phyloP scores from a whole-genome alignment of 2,888 invertebrate species.

The Microctonus brassicae region DNA sequence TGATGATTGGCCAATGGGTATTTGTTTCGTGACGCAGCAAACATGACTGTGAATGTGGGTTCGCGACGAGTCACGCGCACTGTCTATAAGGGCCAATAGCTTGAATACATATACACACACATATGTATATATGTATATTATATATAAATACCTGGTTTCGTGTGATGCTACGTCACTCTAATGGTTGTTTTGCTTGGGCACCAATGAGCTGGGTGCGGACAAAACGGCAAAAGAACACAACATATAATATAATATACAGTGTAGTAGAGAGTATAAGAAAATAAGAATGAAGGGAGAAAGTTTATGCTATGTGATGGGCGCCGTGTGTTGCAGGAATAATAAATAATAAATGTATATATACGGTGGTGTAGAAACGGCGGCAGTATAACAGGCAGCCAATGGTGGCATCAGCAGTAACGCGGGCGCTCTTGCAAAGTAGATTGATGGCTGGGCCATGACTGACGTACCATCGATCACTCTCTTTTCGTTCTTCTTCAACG shows the following conservation, averaged over 20 bases:
- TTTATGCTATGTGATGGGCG: slow-evolving; percentile 1
- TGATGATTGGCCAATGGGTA: slow-evolving; percentile 62
- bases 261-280: no score
- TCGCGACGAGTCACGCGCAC: slow-evolving; percentile 42
- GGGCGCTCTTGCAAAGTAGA: slow-evolving; percentile 55
- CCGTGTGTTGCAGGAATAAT: slow-evolving; percentile 57
- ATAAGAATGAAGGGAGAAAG: slow-evolving; percentile 7
- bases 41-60: slow-evolving; percentile 30
- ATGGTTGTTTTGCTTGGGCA: slow-evolving; percentile 51
- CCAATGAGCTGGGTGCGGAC: slow-evolving; percentile 16
- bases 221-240: slow-evolving; percentile 34
- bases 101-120: slow-evolving; percentile 18
- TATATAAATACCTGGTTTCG: slow-evolving; percentile 45
- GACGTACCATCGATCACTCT: slow-evolving; percentile 69
- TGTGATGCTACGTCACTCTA: slow-evolving; percentile 58
- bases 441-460: slow-evolving; percentile 68
- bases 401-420: slow-evolving; percentile 27
- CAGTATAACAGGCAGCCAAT: slow-evolving; percentile 1
- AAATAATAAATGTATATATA: slow-evolving; percentile 64
- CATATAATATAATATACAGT: slow-evolving; percentile 10
- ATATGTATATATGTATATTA: no score
- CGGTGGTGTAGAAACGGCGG: slow-evolving; percentile 1
- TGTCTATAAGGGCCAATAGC: slow-evolving; percentile 43
- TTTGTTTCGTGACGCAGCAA: slow-evolving; percentile 69
- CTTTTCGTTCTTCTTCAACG: slow-evolving; percentile 49